Percentiles rank a stretch among this genome's conserved stretches.
Evolutionary conservation across 2,113 vertebrate genomes (phyloP).

Genomic region (Dipodomys ordii): DNA sequence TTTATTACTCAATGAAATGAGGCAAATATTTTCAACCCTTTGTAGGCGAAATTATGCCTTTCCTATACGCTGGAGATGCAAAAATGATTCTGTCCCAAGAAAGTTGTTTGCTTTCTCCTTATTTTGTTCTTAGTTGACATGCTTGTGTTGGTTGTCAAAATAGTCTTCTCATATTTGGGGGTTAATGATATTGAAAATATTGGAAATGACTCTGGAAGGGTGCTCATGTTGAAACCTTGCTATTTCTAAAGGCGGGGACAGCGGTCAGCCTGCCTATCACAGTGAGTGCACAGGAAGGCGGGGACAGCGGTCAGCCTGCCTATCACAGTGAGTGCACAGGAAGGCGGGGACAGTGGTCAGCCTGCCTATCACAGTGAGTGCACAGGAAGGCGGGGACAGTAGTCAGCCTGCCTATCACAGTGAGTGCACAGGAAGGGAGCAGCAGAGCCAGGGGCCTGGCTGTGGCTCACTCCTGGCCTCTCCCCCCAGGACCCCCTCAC

Average conservation of each 20-base stretch:
- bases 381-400: no score
- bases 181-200: neutral
- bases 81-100: neutral
- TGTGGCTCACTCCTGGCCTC: no score
- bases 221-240: neutral
- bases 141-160: neutral
- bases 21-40: neutral
- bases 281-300: neutral
- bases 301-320: neutral
- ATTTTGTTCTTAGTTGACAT: neutral
- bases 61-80: neutral
- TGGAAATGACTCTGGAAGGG: neutral
- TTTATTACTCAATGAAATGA: neutral
- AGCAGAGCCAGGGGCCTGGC: neutral
- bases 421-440: neutral
- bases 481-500: neutral
- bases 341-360: neutral
- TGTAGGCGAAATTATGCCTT: neutral
- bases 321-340: neutral
- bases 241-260: neutral
- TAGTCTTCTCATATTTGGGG: constrained; percentile 23
- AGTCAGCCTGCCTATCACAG: neutral
- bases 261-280: neutral
- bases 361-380: neutral
- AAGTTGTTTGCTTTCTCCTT: neutral